A percentile compares a stretch with the other conserved stretches of the same genome.
phyloP scores from a whole-genome alignment of 1,140 invertebrate genomes.

The Ceratosolen solmsi region DNA sequence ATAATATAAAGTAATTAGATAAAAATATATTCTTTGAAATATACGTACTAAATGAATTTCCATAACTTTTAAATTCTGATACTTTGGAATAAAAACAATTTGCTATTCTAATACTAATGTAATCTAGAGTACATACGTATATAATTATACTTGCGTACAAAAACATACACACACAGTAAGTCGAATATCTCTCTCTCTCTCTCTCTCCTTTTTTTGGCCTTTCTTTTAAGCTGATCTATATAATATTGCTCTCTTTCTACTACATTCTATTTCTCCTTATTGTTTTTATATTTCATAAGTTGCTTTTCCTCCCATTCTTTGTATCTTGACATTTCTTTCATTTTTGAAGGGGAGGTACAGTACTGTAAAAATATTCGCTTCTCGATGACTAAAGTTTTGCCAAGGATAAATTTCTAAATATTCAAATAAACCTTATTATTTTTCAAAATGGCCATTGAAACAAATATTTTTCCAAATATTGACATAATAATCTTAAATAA shows the following conservation, averaged over 20 bases:
- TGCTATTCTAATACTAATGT: too few relatives aligned
- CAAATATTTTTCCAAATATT: conserved; percentile 34
- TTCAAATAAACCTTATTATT: conserved; percentile 31
- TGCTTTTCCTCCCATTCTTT: background rate
- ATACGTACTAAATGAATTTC: too few relatives aligned
- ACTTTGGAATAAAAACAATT: too few relatives aligned
- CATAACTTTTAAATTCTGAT: too few relatives aligned
- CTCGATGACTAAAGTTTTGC: conserved; percentile 41
- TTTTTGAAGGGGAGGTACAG: conserved; percentile 16
- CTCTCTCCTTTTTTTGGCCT: too few relatives aligned
- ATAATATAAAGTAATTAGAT: background rate
- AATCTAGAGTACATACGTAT: too few relatives aligned
- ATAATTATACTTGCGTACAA: too few relatives aligned
- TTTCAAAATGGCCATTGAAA: conserved; percentile 28
- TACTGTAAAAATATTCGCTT: conserved; percentile 2
- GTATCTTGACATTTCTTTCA: background rate
- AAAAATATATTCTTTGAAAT: background rate
- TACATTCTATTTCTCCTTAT: background rate
- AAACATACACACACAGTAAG: too few relatives aligned
- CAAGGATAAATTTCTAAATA: conserved; percentile 45
- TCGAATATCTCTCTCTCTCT: too few relatives aligned
- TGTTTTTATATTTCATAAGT: background rate
- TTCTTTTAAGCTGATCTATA: too few relatives aligned
- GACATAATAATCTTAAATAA: conserved; percentile 22
- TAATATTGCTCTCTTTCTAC: background rate